Evolutionary conservation across 2,888 invertebrate species (phyloP), one percentile per base, ranked within the genome.

Genomic region (Dicycla oo): DNA sequence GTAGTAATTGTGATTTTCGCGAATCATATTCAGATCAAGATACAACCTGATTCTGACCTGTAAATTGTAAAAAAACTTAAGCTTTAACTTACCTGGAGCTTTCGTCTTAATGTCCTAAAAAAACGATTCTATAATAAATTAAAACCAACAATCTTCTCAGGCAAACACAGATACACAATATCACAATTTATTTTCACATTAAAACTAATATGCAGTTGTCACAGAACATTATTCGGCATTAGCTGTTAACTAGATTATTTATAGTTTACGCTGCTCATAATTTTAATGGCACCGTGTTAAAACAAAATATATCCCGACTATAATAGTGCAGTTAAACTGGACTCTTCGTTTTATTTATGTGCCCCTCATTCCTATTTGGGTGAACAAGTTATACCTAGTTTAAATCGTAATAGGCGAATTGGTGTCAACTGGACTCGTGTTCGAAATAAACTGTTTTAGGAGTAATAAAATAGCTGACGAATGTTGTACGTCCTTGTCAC

Each of bases 211-310:
- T 58, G 67, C 72, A 73, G 65, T 76, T 73, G 85, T 77, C 78
- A 80, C 73, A 82, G 65, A 11, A 67, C 13, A 79, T 85, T 80
- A 85, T 79, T 69, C 61, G 72, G 56, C 53, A 75, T 84, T 85
- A 79, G 73, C 71, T 80, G 75, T 82, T 75, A 79, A 83, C 74
- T 71, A 45, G 26, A 80, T 79, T 80, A 85, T 85, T 85, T 83
- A 83, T 67, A 62, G 76, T 75, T 81, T 49, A 81, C 43, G 56
- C 56, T 56, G 63, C 68, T 67, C 77, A 81, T 85, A 85, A 83
- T 75, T 84, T 79, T 75, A 79, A 79, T 67, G 53, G 78, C 45
- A 51, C 30, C 56, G 57, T 73, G 81, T 82, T 83, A 81, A 80
- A 82, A 83, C 83, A 65, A 78, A 80, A 83, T 80, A 71, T 71